These are phyloP conservation scores for Drosophila ercepeae DNA, from an alignment of 1,140 invertebrate species.

Conservation along the genomic window DNA sequence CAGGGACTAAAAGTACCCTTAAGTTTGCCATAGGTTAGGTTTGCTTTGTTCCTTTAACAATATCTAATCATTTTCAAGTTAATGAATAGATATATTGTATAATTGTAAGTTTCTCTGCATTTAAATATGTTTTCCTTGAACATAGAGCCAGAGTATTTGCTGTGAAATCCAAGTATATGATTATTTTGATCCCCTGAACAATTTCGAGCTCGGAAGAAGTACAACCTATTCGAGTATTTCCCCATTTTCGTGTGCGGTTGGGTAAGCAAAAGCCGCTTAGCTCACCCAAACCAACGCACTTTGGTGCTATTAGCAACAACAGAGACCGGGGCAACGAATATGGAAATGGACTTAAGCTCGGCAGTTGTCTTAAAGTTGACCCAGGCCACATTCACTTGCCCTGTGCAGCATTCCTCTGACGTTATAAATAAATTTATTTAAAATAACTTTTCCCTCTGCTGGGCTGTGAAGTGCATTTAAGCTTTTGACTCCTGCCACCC, in stretches of 20 bases:
- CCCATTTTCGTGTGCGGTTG: conserved; percentile 9
- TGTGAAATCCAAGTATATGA: neutral
- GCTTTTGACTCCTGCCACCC: conserved; percentile 45
- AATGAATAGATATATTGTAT: neutral
- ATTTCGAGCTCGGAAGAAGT: neutral
- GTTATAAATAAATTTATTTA: conserved; percentile 55
- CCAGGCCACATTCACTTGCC: conserved; percentile 23
- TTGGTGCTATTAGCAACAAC: conserved; percentile 26
- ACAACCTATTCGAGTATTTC: neutral
- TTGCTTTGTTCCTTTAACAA: too few relatives aligned
- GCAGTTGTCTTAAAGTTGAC: conserved; percentile 62
- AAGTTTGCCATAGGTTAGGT: too few relatives aligned
- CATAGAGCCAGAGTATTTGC: neutral
- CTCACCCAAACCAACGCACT: conserved; percentile 31
- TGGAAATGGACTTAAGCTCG: conserved; percentile 53
- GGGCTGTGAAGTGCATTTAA: conserved; percentile 70
- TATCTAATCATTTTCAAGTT: neutral
- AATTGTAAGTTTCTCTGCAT: too few relatives aligned
- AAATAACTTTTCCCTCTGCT: conserved; percentile 68
- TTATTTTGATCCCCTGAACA: neutral
- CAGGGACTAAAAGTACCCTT: neutral
- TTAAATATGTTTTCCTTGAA: too few relatives aligned
- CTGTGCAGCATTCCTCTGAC: conserved; percentile 22
- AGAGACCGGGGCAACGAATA: conserved; percentile 18
- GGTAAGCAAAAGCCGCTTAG: conserved; percentile 44